Evolutionary conservation across 2,797 vertebrate species (phyloP), one percentile per base, ranked within the genome.

Genomic region (Pangasius macronema): DNA sequence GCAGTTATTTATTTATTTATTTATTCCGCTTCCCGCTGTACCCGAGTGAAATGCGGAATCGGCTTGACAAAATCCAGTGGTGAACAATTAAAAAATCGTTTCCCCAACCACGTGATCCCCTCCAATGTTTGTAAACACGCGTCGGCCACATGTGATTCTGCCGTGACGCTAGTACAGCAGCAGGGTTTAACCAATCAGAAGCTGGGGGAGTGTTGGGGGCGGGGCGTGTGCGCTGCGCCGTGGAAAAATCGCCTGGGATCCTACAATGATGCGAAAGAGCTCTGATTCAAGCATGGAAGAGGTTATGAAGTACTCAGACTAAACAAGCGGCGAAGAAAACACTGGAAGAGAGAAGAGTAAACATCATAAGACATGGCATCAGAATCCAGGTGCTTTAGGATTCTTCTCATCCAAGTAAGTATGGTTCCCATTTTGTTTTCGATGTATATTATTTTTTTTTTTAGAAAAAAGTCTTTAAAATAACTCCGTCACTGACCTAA

Each of bases 121-220:
- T 81, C 61, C 93, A 96, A 95, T 96, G 96, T 96, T 96, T 96
- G 96, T 96, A 96, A 96, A 96, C 95, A 96, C 94, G 96, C 96
- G 96, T 96, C 95, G 93, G 89, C 92, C 95, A 95, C 96, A 96
- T 96, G 95, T 96, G 96, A 96, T 95, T 93, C 88, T 82, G 92
- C 92, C 82, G 92, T 91, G 88, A 93, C 93, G 92, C 87, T 92
- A 89, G 92, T 89, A 91, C 89, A 93, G 88, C 85, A 79, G 73
- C 61, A 84, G 30, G 42, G 0, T 6, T 11, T 49, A 85, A 8
- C 96, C 95, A 96, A 96, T 89, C 94, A 90, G 90, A 39, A 46
- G 5, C 63, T 85, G 94, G 95, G 94, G 95, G 95, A 93, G 95
- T 95, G 95, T 94, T 90, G 93, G 93, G 84, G 95, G 95, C 94